Conservation (phyloP, 2,113 vertebrate genomes). For the Cervus canadensis region DNA sequence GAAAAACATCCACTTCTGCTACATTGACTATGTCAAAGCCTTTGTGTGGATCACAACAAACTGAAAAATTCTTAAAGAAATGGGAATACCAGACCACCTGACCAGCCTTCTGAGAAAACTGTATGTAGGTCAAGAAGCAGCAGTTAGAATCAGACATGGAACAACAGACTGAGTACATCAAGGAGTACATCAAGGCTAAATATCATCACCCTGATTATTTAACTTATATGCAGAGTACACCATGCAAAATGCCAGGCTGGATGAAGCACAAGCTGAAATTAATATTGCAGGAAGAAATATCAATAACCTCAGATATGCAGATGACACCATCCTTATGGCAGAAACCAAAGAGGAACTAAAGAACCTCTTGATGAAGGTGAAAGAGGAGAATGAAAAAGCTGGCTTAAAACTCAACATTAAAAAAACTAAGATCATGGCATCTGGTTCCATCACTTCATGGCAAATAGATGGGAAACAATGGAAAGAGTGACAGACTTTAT, state of each 20-base stretch:
- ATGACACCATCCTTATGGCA: neutral
- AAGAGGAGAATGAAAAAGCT: neutral
- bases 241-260: neutral
- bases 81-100: neutral
- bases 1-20: neutral
- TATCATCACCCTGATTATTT: neutral
- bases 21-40: neutral
- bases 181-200: neutral
- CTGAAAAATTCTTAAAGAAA: neutral
- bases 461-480: too few species aligned
- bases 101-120: neutral
- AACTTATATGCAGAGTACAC: neutral
- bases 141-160: neutral
- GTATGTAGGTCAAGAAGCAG: neutral
- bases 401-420: neutral
- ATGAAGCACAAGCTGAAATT: neutral
- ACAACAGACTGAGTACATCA: neutral
- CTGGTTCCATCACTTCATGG: neutral
- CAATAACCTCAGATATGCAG: neutral
- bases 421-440: neutral
- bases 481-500: too few species aligned
- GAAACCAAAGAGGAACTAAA: neutral
- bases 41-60: neutral
- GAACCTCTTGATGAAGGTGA: neutral
- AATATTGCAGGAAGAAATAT: neutral